These are phyloP conservation scores for Amazona vittata DNA, from an alignment of 2,113 vertebrate species.

Conservation along the genomic window DNA sequence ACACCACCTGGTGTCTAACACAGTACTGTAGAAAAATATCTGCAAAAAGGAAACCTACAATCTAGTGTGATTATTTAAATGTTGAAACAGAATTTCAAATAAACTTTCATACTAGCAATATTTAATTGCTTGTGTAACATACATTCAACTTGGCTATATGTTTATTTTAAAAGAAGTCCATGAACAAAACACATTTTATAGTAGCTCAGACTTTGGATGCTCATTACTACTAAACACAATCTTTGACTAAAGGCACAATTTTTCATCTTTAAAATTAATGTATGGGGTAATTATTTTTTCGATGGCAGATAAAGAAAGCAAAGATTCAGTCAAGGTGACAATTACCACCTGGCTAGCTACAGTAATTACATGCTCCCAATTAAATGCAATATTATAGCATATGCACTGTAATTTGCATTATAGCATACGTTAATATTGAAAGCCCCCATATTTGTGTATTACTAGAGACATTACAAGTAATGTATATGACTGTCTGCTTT, in stretches of 20 bases:
- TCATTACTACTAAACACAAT: not conserved
- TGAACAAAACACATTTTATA: not conserved
- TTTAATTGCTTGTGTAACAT: not conserved
- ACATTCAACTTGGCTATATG: not conserved
- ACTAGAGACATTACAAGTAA: not conserved
- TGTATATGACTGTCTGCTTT: not conserved
- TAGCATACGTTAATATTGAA: not conserved
- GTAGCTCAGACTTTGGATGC: not conserved
- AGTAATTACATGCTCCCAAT: not conserved
- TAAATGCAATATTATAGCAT: not conserved
- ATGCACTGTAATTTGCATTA: not conserved
- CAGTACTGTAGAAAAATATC: not conserved
- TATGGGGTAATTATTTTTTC: not conserved
- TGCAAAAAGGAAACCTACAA: not conserved
- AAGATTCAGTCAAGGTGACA: conserved; percentile 69
- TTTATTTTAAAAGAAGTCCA: not conserved
- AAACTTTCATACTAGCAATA: not conserved
- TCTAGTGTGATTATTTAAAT: not conserved
- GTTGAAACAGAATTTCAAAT: not conserved
- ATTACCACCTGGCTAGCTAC: conserved; percentile 26
- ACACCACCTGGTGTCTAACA: not conserved
- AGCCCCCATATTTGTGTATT: not conserved
- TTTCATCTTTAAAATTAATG: not conserved
- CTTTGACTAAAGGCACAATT: not conserved
- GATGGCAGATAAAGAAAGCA: conserved; percentile 1